These are phyloP conservation scores for Bubalus kerabau DNA, from an alignment of 2,113 vertebrate species.

Conservation along the genomic window DNA sequence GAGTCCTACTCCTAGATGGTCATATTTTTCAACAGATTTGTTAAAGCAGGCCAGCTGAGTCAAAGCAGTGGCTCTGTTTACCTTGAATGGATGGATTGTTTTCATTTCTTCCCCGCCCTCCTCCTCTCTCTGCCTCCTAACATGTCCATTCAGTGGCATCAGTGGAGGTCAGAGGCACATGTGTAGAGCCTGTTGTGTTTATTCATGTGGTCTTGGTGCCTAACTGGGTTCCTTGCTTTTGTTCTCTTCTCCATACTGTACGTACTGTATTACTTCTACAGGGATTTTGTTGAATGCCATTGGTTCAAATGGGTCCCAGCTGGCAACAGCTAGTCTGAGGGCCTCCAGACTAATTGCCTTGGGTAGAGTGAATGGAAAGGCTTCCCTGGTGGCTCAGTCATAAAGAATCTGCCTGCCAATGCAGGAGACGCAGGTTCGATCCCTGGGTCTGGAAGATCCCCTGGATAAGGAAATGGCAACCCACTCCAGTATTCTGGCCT, in stretches of 20 bases:
- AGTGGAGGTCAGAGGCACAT: neutral
- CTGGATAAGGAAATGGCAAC: neutral
- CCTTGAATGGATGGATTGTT: neutral
- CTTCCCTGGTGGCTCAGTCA: neutral
- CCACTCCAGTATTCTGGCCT: neutral
- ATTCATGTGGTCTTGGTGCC: neutral
- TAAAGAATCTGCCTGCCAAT: neutral
- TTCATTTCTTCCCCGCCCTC: neutral
- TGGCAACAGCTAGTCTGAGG: neutral
- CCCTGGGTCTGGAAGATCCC: neutral
- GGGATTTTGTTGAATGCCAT: neutral
- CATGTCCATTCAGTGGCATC: neutral
- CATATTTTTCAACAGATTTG: neutral
- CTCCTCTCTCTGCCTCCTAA: neutral
- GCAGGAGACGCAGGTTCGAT: fast-evolving
- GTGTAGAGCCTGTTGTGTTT: neutral
- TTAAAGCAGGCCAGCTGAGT: neutral
- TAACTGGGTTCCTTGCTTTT: neutral
- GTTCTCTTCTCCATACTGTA: neutral
- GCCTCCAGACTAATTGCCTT: neutral
- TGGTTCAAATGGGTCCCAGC: neutral
- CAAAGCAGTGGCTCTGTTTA: neutral
- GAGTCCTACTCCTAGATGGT: neutral
- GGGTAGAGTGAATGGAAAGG: neutral
- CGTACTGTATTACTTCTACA: neutral